Conservation (phyloP, 2,113 vertebrate species). For the Ochotona princeps region DNA sequence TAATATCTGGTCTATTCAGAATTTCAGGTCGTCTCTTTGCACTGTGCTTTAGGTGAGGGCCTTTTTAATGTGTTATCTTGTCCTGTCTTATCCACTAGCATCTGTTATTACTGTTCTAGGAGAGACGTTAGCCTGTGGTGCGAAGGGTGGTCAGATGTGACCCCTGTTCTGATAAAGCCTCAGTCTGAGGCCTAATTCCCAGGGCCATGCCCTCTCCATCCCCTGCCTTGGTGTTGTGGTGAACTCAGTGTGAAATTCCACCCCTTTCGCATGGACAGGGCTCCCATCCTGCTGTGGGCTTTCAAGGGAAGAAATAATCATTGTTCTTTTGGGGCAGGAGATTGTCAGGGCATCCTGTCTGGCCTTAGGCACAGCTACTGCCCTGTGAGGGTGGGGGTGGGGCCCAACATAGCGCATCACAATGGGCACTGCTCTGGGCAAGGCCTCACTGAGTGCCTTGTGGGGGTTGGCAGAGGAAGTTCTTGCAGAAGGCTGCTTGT, state of each 20-base stretch:
- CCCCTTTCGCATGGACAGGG: neutral
- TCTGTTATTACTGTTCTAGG: conserved; percentile 32
- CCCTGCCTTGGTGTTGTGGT: neutral
- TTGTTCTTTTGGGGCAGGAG: too few relatives aligned
- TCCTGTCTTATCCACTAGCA: neutral
- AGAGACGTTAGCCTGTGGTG: conserved; percentile 10
- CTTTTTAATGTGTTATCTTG: neutral
- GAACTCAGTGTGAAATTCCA: neutral
- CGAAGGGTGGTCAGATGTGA: neutral
- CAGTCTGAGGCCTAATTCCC: neutral
- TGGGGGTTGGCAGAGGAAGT: conserved; percentile 1
- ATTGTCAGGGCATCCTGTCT: too few relatives aligned
- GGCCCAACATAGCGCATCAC: neutral
- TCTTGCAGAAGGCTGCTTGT: neutral
- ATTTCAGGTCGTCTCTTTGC: conserved; percentile 41
- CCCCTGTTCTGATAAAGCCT: conserved; percentile 35
- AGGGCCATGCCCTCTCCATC: neutral
- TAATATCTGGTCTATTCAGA: neutral
- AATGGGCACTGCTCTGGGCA: neutral
- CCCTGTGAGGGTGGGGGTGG: neutral
- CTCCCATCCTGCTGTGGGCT: too few relatives aligned
- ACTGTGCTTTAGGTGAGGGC: neutral
- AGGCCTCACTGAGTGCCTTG: neutral
- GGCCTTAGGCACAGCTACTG: neutral
- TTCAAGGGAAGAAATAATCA: neutral